Conservation (phyloP, 1,140 invertebrate genomes). For the Heliconius congener region DNA sequence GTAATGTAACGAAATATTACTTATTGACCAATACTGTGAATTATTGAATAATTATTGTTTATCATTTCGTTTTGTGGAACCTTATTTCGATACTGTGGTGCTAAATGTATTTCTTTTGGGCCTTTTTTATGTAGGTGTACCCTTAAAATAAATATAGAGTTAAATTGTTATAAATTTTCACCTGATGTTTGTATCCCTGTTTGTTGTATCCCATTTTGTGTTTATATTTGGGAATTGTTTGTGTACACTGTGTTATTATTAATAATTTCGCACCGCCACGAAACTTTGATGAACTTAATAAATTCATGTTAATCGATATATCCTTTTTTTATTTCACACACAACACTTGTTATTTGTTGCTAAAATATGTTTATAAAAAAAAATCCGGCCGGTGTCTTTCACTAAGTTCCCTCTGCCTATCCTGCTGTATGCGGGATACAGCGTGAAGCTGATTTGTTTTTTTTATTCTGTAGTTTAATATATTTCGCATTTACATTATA, state of each 20-base stretch:
- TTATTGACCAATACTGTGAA: slow-evolving; percentile 52
- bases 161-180: slow-evolving; percentile 29
- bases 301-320: slow-evolving; percentile 74
- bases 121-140: slow-evolving; percentile 4
- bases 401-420: no score
- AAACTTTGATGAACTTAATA: slow-evolving; percentile 77
- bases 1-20: slow-evolving; percentile 52
- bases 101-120: slow-evolving; percentile 32
- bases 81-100: slow-evolving; percentile 44
- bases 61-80: slow-evolving; percentile 58
- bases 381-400: no score
- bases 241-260: slow-evolving; percentile 70
- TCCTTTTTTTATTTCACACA: slow-evolving; percentile 42
- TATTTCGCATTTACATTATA: no score
- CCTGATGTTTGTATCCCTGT: slow-evolving; percentile 42
- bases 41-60: slow-evolving; percentile 49
- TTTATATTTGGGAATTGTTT: slow-evolving; percentile 60
- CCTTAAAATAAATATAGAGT: slow-evolving; percentile 15
- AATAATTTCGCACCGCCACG: slow-evolving; percentile 70
- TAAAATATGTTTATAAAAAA: no score
- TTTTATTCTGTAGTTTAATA: no score
- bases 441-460: no score
- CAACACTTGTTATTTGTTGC: background rate
- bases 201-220: slow-evolving; percentile 57
- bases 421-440: no score